phyloP scores from a whole-genome alignment of 1,140 invertebrate species.

The Drosophila nasuta region DNA sequence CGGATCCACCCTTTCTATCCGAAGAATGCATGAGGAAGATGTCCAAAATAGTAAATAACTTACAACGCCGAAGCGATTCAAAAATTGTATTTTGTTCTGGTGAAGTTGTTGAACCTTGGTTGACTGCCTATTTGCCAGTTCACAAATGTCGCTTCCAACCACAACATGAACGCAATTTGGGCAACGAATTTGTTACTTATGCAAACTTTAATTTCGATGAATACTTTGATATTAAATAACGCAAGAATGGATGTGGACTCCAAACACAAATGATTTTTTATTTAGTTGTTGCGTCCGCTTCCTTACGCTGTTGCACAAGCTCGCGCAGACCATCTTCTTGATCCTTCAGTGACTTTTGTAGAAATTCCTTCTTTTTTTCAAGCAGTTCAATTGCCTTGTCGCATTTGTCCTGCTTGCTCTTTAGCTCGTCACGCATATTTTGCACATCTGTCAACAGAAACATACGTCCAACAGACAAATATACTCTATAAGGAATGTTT shows the following conservation, averaged over 20 bases:
- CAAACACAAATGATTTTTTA: conserved; percentile 39
- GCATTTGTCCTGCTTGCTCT: conserved; percentile 79
- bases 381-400: conserved; percentile 77
- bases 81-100: conserved; percentile 97
- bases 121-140: conserved; percentile 88
- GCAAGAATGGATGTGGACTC: conserved; percentile 20
- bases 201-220: conserved; percentile 92
- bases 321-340: conserved; percentile 82
- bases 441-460: conserved; percentile 79
- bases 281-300: conserved; percentile 64
- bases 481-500: conserved; percentile 57
- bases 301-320: conserved; percentile 81
- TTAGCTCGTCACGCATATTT: conserved; percentile 77
- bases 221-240: conserved; percentile 79
- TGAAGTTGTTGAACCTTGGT: conserved; percentile 90
- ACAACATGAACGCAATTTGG: conserved; percentile 94
- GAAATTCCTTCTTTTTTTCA: conserved; percentile 79
- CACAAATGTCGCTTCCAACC: conserved; percentile 91
- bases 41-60: conserved; percentile 90
- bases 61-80: conserved; percentile 86
- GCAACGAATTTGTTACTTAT: conserved; percentile 96
- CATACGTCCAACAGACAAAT: conserved; percentile 82
- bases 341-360: conserved; percentile 78
- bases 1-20: conserved; percentile 97
- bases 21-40: conserved; percentile 96